Conservation (phyloP, 1,140 invertebrate genomes). For the Drosophila trapezifrons region DNA sequence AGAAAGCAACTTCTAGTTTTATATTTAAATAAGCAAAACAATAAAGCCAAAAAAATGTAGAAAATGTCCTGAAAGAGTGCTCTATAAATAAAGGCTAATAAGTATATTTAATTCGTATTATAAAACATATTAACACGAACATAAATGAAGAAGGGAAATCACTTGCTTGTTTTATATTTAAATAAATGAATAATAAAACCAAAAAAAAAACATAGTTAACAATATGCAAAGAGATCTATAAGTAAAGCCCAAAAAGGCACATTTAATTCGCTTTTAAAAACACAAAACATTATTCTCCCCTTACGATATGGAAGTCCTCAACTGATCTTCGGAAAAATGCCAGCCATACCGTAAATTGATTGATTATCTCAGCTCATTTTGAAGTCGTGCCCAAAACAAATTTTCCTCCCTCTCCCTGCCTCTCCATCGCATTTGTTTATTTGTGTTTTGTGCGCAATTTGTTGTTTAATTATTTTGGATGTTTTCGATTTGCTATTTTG, state of each 20-base stretch:
- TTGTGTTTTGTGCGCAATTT: constrained; percentile 61
- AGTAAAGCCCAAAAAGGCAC: neutral
- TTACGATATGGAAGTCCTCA: neutral
- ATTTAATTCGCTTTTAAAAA: neutral
- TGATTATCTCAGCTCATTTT: constrained; percentile 29
- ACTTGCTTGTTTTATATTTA: neutral
- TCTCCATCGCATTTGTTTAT: constrained; percentile 39
- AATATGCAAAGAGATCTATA: too few species aligned
- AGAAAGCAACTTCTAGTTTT: too few species aligned
- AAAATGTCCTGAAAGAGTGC: too few species aligned
- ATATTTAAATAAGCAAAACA: too few species aligned
- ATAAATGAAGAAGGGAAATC: too few species aligned
- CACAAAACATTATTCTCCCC: neutral
- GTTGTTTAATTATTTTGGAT: constrained; percentile 62
- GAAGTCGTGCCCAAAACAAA: constrained; percentile 4
- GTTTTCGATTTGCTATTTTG: constrained; percentile 66
- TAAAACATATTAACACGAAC: too few species aligned
- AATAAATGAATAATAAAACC: neutral
- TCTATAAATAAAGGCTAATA: too few species aligned
- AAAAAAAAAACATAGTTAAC: neutral
- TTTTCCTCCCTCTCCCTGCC: neutral
- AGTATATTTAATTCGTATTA: too few species aligned
- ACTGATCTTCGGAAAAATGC: constrained; percentile 2
- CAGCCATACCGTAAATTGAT: constrained; percentile 22
- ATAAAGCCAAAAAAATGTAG: too few species aligned